Base-by-base conservation (phyloP, 2,113 vertebrate genomes). In the Microtus oregoni region DNA sequence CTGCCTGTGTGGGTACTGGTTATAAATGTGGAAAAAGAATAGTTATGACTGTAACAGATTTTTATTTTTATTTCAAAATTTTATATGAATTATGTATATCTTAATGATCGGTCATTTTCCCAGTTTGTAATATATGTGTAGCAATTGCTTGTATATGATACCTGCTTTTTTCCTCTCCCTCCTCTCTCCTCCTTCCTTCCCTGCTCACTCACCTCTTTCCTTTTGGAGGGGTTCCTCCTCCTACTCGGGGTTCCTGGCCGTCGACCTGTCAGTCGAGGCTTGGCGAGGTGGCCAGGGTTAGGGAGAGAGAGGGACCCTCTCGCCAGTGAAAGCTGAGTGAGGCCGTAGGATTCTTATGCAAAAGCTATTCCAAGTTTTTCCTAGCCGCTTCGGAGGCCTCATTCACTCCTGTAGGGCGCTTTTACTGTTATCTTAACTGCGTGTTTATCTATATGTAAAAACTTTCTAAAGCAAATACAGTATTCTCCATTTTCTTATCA, bases 61-160 rank as follows among this genome's bases (percentile, higher is more conserved):
- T 99, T 99, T 99, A 99, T 99, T 99, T 99, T 99, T 99, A 99
- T 99, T 99, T 99, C 99, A 99, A 99, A 99, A 99, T 99, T 99
- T 99, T 99, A 99, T 99, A 99, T 99, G 99, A 99, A 99, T 99
- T 99, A 99, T 99, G 99, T 99, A 99, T 99, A 99, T 99, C 99
- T 99, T 99, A 99, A 99, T 99, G 99, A 99, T 99, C 99, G 98
- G 99, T 99, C 99, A 99, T 99, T 99, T 99, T 99, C 99, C 99
- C 99, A 99, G 99, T 99, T 99, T 99, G 99, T 99, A 99, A 99
- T 99, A 99, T 99, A 99, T 99, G 99, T 99, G 99, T 99, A 99
- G 99, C 99, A 99, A 99, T 99, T 97, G 99, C 99, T 98, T 99
- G 99, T 99, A 99, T 99, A 99, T 99, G 99, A 99, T 99, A 99